Percentiles rank a stretch among this genome's conserved stretches.
Evolutionary conservation across 2,797 vertebrate genomes (phyloP).

Genomic region (Eupleurogrammus muticus): DNA sequence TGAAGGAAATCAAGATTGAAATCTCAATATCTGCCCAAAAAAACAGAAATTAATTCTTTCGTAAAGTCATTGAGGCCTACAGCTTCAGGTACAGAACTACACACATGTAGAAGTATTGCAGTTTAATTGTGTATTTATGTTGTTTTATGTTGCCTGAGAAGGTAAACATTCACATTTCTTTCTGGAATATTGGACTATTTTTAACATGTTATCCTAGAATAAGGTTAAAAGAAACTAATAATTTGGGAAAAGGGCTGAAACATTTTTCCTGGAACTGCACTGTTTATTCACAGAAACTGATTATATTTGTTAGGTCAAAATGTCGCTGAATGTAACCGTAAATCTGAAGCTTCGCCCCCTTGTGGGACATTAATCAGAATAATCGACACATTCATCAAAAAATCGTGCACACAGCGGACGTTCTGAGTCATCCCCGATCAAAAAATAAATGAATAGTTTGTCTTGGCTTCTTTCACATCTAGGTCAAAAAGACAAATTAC

Average conservation of each 20-base stretch:
- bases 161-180: neutral
- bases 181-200: neutral
- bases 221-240: neutral
- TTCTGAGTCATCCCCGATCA: neutral
- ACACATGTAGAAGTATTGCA: neutral
- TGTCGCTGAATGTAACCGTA: neutral
- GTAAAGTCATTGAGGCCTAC: too few relatives aligned
- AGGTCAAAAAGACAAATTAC: neutral
- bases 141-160: neutral
- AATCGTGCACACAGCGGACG: neutral
- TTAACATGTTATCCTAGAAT: neutral
- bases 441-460: neutral
- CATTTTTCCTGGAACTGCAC: neutral
- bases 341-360: neutral
- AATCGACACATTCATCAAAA: neutral
- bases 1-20: too few relatives aligned
- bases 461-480: neutral
- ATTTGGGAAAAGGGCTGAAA: neutral
- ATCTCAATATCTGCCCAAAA: too few relatives aligned
- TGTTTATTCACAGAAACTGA: neutral
- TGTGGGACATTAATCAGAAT: neutral
- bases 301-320: neutral
- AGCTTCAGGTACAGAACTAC: conserved; percentile 26
- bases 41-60: too few relatives aligned
- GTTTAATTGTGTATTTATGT: neutral